A percentile compares a stretch with the other conserved stretches of the same genome.
phyloP scores from a whole-genome alignment of 2,113 vertebrate genomes.

The Poecilia latipinna region DNA sequence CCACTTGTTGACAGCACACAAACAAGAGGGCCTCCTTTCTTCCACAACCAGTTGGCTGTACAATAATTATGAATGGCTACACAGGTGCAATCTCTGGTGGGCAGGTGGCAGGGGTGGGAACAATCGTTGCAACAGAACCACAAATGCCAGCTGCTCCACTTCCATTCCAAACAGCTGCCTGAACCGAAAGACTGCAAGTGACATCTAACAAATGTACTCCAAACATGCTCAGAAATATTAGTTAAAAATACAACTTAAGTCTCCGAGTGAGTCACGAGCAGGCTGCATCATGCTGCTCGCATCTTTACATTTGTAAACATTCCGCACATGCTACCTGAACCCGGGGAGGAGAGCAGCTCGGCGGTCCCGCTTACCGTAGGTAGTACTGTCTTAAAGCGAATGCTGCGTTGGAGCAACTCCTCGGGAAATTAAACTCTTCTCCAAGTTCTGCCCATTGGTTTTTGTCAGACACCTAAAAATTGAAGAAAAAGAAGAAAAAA shows the following conservation, averaged over 20 bases:
- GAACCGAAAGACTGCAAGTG: conserved; percentile 11
- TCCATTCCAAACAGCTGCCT: conserved; percentile 60
- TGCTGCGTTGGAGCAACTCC: conserved; percentile 98
- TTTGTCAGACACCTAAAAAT: conserved; percentile 94
- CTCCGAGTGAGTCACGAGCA: background rate
- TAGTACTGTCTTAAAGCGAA: conserved; percentile 99
- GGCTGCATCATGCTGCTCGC: conserved; percentile 52
- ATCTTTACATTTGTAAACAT: conserved; percentile 78
- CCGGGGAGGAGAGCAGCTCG: conserved; percentile 29
- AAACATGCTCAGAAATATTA: background rate
- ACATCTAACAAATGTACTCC: conserved; percentile 1
- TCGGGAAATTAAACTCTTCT: conserved; percentile 98
- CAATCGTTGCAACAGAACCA: conserved; percentile 43
- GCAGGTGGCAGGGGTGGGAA: conserved; percentile 52
- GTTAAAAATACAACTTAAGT: background rate
- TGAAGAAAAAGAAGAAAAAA: background rate
- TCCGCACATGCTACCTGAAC: conserved; percentile 75
- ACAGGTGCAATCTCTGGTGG: conserved; percentile 41
- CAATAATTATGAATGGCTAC: conserved; percentile 8
- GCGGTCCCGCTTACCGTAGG: conserved; percentile 91
- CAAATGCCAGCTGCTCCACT: conserved; percentile 57
- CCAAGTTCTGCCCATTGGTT: conserved; percentile 98
- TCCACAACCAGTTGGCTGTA: background rate
- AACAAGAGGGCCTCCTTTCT: background rate
- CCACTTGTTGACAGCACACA: background rate